Percentiles rank a stretch among this genome's conserved stretches.
These are phyloP conservation scores for Lithodes maja DNA, from an alignment of 2,888 invertebrate genomes.

Conservation along the genomic window DNA sequence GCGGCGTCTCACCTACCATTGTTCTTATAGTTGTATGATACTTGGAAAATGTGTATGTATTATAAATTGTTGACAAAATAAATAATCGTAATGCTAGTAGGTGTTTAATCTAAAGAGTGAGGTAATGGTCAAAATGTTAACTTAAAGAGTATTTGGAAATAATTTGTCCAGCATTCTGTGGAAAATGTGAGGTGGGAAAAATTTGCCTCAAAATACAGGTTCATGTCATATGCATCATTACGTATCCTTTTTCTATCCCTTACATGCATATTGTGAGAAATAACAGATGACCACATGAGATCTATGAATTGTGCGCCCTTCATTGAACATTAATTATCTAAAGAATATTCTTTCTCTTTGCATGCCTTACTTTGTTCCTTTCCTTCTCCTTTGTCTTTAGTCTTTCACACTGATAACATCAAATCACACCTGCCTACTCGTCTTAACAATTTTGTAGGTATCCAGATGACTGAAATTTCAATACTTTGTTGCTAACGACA, in stretches of 20 bases:
- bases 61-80: not conserved
- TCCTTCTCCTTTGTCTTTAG: not conserved
- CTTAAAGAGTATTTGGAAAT: slow-evolving; percentile 21
- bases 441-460: no score
- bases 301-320: not conserved
- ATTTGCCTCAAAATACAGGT: not conserved
- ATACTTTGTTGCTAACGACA: no score
- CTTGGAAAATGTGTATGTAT: no score
- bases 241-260: not conserved
- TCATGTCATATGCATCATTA: not conserved
- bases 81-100: not conserved
- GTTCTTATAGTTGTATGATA: no score
- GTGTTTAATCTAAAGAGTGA: not conserved
- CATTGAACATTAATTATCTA: not conserved
- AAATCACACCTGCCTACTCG: no score
- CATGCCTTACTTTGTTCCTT: not conserved
- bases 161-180: not conserved
- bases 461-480: no score
- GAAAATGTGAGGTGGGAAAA: not conserved
- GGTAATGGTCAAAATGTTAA: slow-evolving; percentile 15
- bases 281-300: not conserved
- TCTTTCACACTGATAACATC: no score
- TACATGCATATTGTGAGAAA: not conserved
- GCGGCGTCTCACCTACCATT: no score
- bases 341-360: not conserved